Evolutionary conservation across 2,113 vertebrate species (phyloP), one percentile per base, ranked within the genome.

Genomic region (Macrotis lagotis): DNA sequence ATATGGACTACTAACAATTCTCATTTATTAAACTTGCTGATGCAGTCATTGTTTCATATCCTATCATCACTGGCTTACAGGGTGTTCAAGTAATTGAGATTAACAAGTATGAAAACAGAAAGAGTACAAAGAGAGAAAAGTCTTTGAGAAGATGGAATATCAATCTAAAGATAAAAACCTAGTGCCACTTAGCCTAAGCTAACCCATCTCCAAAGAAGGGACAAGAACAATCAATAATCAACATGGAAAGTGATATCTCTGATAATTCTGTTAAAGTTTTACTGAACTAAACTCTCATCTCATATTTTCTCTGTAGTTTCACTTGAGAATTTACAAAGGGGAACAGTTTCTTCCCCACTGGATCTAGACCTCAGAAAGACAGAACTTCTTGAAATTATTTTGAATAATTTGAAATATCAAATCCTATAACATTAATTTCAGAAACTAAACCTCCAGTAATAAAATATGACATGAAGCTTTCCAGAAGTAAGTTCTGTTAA

Each of bases 371-470:
- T 50, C 94, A 90, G 53, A 95, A 96, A 95, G 2, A 48, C 90
- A n/a, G 48, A 48, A 50, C 92, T 96, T 97, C 28, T 95, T 94
- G 93, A 83, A 93, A 95, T 37, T 95, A 37, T 94, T 91, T 50
- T 92, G 89, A 91, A 53, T 93, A 83, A 96, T 95, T 93, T 50
- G 31, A 25, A 89, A 44, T 74, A 74, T 44, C 37, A 74, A 95
- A 91, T 51, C 91, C 24, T 44, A 50, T 91, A 91, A 74, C 37
- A 55, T 16, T 96, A 93, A 74, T 83, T 96, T 74, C 90, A 93
- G n/a, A 96, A 16, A 49, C 50, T 74, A 8, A 95, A 52, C 92
- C 2, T 96, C 91, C 90, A 47, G 22, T 48, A 92, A 94, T 49
- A 89, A 92, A 89, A 88, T 74, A 88, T 88, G 55, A 95, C 44